Evolutionary conservation across 2,888 invertebrate genomes (phyloP).

Genomic region (Ramazzottius varieornatus): DNA sequence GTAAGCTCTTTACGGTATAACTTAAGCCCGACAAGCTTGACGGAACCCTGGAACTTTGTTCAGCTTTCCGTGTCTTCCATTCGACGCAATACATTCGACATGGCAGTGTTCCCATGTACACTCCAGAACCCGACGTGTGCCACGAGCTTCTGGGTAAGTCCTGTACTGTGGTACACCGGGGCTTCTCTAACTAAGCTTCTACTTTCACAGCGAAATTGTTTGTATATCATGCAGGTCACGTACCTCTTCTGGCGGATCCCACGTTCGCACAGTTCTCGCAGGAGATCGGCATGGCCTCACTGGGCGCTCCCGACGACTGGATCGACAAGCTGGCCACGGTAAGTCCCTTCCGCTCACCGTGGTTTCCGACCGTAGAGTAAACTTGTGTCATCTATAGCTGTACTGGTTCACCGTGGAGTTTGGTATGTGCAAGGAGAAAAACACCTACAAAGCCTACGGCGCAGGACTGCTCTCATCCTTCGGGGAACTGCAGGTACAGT

Average conservation of each 20-base stretch:
- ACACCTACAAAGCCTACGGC: conserved; percentile 77
- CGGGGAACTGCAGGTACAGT: conserved; percentile 56
- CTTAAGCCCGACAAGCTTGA: too few species aligned
- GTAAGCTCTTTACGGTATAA: too few species aligned
- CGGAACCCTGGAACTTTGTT: too few species aligned
- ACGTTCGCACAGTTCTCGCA: conserved; percentile 89
- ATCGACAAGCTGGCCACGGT: conserved; percentile 88
- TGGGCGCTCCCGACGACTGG: conserved; percentile 84
- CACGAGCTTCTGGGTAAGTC: conserved; percentile 80
- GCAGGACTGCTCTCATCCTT: conserved; percentile 91
- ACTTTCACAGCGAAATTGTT: too few species aligned
- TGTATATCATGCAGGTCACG: too few species aligned
- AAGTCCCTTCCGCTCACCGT: too few species aligned
- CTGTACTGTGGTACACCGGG: too few species aligned
- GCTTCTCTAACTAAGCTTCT: too few species aligned
- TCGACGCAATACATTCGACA: conserved; percentile 96
- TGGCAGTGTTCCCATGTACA: conserved; percentile 72
- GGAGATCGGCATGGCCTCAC: conserved; percentile 79
- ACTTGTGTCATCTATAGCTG: conserved; percentile 43
- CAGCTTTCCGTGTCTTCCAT: conserved; percentile 30
- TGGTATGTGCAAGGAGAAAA: conserved; percentile 84
- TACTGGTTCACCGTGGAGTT: conserved; percentile 98
- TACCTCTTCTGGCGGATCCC: conserved; percentile 78
- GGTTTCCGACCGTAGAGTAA: too few species aligned
- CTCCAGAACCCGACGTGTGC: conserved; percentile 89